Base-by-base conservation (phyloP, 1,140 invertebrate species). In the Arctopsyche grandis region DNA sequence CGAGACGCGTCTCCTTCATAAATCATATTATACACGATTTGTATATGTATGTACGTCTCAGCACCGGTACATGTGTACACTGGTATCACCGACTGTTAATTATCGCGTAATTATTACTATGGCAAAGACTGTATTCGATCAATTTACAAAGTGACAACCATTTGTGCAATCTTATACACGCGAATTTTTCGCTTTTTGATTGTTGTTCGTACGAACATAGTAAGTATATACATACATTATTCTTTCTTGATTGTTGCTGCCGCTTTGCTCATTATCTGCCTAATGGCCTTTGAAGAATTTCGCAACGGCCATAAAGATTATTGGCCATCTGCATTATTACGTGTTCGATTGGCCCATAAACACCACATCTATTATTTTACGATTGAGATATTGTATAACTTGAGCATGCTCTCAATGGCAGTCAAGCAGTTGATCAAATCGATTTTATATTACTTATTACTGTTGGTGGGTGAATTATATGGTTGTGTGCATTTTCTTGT, bases 301-400 rank as follows among this genome's bases (percentile, higher is more conserved):
- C 56, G 56, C 56, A 60, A 60, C 56, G 16, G 16, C 16, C 14
- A 21, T 60, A 60, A 60, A 60, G 56, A 60, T 60, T 60, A 60
- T 60, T 21, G 14, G 56, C 56, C 56, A 21, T 19, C 56, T 60
- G 21, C 56, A 19, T 60, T 60, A 19, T 60, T 60, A 60, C 21
- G 9, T 19, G 56, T 21, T 60, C 56, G 56, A 60, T 60, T 60
- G 56, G 29, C 29, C 29, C 29, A 38, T 38, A 38, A 38, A 38
- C 29, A 38, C 29, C 29, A 38, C 29, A 38, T 38, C 29, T 38
- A 38, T 60, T 60, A 21, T 60, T 60, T 60, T 60, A 60, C 21
- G 56, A 60, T 38, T 38, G 29, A 1, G 7, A 1, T 38, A 7
- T 4, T 38, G 29, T 38, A 38, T 7, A 38, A 4, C 29, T 38